Base-by-base conservation (phyloP, 1,140 invertebrate species). In the Grapholita molesta region DNA sequence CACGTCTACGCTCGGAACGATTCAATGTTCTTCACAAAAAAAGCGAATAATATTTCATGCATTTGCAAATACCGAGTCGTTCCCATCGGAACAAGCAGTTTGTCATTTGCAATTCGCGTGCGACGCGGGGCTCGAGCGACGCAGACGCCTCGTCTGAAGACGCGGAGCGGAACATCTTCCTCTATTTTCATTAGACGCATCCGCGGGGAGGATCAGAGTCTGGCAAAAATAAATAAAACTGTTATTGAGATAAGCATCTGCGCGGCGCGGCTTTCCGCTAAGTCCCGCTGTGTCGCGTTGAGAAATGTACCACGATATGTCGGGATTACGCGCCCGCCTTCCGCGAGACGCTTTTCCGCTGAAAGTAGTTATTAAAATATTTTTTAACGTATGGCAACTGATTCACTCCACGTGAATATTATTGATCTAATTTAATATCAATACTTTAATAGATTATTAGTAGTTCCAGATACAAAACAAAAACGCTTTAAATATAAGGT, bases 201-300 rank as follows among this genome's bases (percentile, higher is more conserved):
- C 85, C 85, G 75, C 78, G 83, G 82, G 82, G 82, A 67, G 86
- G 87, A 88, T 90, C 85, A 88, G 73, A 71, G 82, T 85, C 82
- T 84, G 79, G 83, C 83, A 90, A 89, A 90, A 91, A 90, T 90
- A 91, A 91, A 90, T 91, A 91, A 91, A 90, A 90, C 88, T 90
- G 89, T 91, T 91, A 91, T 91, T 91, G 89, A 88, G 89, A 91
- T 90, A 91, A 90, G 81, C 89, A 90, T 91, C 88, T 91, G 89
- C 82, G 78, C 82, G 78, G 80, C 80, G 81, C 83, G 89, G 87
- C 83, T 88, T 88, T 81, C 80, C 84, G 83, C 84, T 89, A 90
- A 88, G 84, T 88, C 85, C 86, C 88, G 84, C 79, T 82, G 84
- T 85, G 84, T 83, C 85, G 85, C 86, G 80, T 76, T 85, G 86